A percentile compares a stretch with the other conserved stretches of the same genome.
Conservation (phyloP, 2,797 vertebrate genomes). For the Percopsis omiscomaycus region DNA sequence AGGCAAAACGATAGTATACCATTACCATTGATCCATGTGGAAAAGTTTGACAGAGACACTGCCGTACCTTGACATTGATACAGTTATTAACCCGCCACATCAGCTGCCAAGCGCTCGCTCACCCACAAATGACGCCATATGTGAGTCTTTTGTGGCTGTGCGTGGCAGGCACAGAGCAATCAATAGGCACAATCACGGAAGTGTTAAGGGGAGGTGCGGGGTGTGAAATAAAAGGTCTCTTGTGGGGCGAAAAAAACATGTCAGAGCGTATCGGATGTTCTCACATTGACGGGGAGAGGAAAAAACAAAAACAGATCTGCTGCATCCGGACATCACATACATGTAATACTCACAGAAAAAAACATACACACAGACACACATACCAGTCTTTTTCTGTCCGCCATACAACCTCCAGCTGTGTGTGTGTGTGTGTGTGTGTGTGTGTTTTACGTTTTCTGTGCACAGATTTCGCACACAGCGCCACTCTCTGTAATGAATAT, state of each 20-base stretch:
- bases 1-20: not conserved
- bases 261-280: constrained; percentile 67
- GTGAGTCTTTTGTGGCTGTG: constrained; percentile 54
- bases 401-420: not conserved
- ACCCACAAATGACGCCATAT: constrained; percentile 60
- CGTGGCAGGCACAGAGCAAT: constrained; percentile 52
- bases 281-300: constrained; percentile 26
- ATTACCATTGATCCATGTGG: not conserved
- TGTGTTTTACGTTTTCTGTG: not conserved
- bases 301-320: constrained; percentile 18
- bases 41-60: constrained; percentile 9
- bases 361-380: constrained; percentile 14
- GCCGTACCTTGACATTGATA: constrained; percentile 17
- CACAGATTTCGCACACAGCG: constrained; percentile 29
- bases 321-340: not conserved
- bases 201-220: constrained; percentile 66
- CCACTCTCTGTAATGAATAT: constrained; percentile 41
- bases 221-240: constrained; percentile 75
- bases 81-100: constrained; percentile 26
- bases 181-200: constrained; percentile 69
- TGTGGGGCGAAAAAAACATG: constrained; percentile 62
- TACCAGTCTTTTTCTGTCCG: not conserved
- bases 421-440: not conserved
- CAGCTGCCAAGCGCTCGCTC: constrained; percentile 56
- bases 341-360: no score